phyloP scores from a whole-genome alignment of 2,113 vertebrate genomes.

The Carassius auratus region DNA sequence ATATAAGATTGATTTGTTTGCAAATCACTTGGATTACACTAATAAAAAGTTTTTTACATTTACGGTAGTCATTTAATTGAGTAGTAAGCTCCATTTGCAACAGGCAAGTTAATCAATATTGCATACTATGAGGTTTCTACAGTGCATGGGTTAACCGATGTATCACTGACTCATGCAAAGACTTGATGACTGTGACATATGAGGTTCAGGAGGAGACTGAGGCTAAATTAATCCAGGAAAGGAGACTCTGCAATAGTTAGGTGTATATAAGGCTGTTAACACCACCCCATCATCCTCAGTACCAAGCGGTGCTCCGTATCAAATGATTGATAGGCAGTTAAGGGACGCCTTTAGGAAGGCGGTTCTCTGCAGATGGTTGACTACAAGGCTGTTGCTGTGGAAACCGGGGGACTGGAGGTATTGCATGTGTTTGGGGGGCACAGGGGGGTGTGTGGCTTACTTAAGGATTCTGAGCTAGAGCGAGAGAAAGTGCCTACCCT shows the following conservation, averaged over 20 bases:
- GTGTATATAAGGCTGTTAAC: conserved; percentile 37
- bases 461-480: conserved; percentile 78
- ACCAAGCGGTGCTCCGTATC: conserved; percentile 63
- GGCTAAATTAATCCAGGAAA: neutral
- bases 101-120: neutral
- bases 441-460: conserved; percentile 67
- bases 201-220: neutral
- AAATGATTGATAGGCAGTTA: conserved; percentile 77
- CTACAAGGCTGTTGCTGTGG: conserved; percentile 83
- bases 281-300: conserved; percentile 64
- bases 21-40: neutral
- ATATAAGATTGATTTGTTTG: neutral
- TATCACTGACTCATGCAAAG: neutral
- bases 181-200: neutral
- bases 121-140: neutral
- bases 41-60: too few relatives aligned
- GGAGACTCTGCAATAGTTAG: neutral
- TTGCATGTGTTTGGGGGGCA: conserved; percentile 48
- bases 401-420: conserved; percentile 77
- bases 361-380: conserved; percentile 70
- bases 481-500: conserved; percentile 72
- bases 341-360: conserved; percentile 73
- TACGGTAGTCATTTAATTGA: neutral
- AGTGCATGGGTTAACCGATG: neutral
- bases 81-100: neutral